Base-by-base conservation (phyloP, 2,113 vertebrate species). In the Corythoichthys haematopterus region DNA sequence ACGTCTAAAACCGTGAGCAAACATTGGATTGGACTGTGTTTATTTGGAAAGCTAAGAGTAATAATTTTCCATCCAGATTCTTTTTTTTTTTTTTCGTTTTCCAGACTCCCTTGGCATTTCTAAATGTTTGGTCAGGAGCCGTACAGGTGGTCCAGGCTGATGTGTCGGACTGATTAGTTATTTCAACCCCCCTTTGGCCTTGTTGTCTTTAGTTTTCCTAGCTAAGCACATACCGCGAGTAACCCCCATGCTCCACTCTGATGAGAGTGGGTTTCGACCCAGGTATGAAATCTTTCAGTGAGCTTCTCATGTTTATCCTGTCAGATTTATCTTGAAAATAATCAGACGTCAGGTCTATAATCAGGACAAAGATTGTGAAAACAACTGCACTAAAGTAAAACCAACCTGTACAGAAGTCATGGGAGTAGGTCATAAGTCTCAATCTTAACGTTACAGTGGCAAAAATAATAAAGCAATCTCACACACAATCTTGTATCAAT, bases 161-260 rank as follows among this genome's bases (percentile, higher is more conserved):
- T 84, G 65, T 60, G 63, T 68, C 33, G 64, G 38, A 79, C 77
- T 72, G 71, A 69, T 71, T 65, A 55, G 33, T 15, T 56, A 68
- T 55, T 63, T 63, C 66, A 72, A 76, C 73, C 10, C 52, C 52
- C 20, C 52, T 63, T 65, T 69, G 65, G 82, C 72, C 80, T 76
- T 84, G 78, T 87, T 85, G 74, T 76, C 68, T 75, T 80, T 76
- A 66, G 48, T 72, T 82, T 76, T 72, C 61, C 40, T 35, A 64
- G 13, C 59, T 61, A 75, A 20, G 28, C 65, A 65, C 55, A 58
- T 38, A 16, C 6, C 6, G 70, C 46, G 62, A 58, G 20, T 51
- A 62, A 55, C 77, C 45, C 62, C 47, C 45, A n/a, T 40, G 38
- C 65, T 74, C 66, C 65, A n/a, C 57, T 35, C 68, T 40, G 78